Base-by-base conservation (phyloP, 2,797 vertebrate genomes). In the Stomatorhinus walkeri region DNA sequence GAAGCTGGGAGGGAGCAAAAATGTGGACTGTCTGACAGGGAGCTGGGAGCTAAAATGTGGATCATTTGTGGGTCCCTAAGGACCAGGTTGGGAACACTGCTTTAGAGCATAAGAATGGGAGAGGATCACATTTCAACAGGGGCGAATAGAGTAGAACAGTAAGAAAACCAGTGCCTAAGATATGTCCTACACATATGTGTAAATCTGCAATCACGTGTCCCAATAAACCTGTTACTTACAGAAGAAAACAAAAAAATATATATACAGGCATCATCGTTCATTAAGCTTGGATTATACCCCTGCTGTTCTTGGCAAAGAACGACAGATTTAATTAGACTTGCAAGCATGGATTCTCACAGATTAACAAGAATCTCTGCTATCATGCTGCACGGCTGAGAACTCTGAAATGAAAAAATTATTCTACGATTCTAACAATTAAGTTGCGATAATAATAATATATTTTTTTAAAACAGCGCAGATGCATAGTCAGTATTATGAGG, bases 301-400 rank as follows among this genome's bases (percentile, higher is more conserved):
- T 51, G 46, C 64, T 54, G 49, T 48, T 84, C 76, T 36, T 56
- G 79, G 76, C 88, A 83, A 84, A 88, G 16, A 81, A 19, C 12
- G 2, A 28, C 28, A 56, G 87, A 83, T 59, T 83, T 88, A 88
- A 88, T 88, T 83, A 88, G 72, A 83, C 52, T 43, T 85, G 51
- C 32, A 81, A 56, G 72, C 88, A 46, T 49, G 56, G 40, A 68
- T 87, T 56, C 54, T 19, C 43, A 68, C 87, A 68, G 64, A 81
- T 54, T 79, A 59, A 81, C 28, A 7, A 48, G 72, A 88, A 88
- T 81, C 46, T 52, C 43, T 88, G 9, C 54, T 88, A 36, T 88
- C 84, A 46, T 88, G 32, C 6, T 16, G 51, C 72, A 72, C n/a
- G 52, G 52, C 32, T 83, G 52, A 88, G 76, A 36, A 88, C 46